A percentile compares a stretch with the other conserved stretches of the same genome.
Conservation (phyloP, 1,140 invertebrate species). For the Platorchestia sp. region DNA sequence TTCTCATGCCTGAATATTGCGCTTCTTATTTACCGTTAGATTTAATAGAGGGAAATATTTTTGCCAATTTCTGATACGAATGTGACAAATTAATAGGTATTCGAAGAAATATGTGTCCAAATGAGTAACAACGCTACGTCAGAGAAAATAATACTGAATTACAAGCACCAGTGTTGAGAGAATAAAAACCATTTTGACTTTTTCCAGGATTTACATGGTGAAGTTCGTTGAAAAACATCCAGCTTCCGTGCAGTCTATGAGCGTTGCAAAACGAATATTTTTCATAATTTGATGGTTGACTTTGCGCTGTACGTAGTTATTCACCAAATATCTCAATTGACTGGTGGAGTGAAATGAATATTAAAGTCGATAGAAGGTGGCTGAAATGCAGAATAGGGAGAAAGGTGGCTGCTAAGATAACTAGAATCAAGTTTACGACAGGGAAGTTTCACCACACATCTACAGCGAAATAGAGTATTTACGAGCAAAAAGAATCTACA, state of each 20-base stretch:
- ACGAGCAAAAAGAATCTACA: neutral
- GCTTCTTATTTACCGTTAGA: neutral
- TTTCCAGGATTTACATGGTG: neutral
- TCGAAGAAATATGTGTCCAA: neutral
- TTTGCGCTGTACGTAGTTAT: neutral
- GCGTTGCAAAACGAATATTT: neutral
- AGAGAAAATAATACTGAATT: neutral
- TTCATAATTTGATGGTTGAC: neutral
- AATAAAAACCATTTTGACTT: neutral
- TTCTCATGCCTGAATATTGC: neutral
- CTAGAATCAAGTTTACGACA: no score
- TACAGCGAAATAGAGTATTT: neutral
- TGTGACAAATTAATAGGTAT: neutral
- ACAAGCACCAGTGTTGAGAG: neutral
- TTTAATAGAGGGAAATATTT: neutral
- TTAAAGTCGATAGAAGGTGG: neutral
- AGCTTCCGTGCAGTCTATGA: neutral
- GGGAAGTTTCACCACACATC: neutral
- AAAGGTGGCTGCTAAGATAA: neutral
- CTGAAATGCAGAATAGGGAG: neutral
- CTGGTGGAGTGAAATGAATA: neutral
- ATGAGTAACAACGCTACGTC: neutral
- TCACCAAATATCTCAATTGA: neutral
- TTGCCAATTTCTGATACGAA: neutral
- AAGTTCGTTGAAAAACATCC: neutral